Evolutionary conservation across 2,113 vertebrate genomes (phyloP), one percentile per base, ranked within the genome.

Genomic region (Acrocephalus arundinaceus): DNA sequence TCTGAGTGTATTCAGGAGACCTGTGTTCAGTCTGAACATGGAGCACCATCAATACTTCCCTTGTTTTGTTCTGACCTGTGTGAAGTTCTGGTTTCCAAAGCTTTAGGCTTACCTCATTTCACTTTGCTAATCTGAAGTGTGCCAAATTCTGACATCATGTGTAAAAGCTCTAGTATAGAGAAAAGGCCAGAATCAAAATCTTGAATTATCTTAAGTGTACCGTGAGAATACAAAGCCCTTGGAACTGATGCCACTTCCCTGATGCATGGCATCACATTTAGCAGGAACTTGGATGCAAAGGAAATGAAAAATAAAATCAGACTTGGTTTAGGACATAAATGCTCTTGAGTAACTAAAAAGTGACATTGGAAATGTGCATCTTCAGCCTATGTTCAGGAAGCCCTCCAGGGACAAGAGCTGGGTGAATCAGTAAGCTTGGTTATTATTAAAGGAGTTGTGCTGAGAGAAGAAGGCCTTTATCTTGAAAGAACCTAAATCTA

Each of bases 141-240:
- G 93, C 86, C 89, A 89, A 55, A 87, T 90, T 87, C 91, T 95
- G 93, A 97, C 65, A 68, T 95, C 57, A 94, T 61, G 12, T 68
- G 12, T 48, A 89, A 91, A 89, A 85, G 52, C 48, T 85, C 83
- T 68, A 75, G 39, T 30, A 39, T 11, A 71, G 65, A 71, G 41
- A 68, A 95, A 67, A 13, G 35, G 45, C n/a, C 31, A 85, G 68
- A 62, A 65, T 59, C 30, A 92, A 78, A 85, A 87, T 71, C 61
- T 78, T 85, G 59, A 91, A 72, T 94, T 85, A 78, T 57, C 19
- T 15, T 25, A 75, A 78, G 43, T n/a, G 51, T 75, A 35, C 23
- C 81, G 27, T 58, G 33, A 61, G 61, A 63, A 35, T 31, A 92
- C 43, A 93, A 35, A 93, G 57, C 22, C 67, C 48, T 84, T 51